Evolutionary conservation across 2,888 invertebrate genomes (phyloP).

Genomic region (Lithophane semibrunnea): DNA sequence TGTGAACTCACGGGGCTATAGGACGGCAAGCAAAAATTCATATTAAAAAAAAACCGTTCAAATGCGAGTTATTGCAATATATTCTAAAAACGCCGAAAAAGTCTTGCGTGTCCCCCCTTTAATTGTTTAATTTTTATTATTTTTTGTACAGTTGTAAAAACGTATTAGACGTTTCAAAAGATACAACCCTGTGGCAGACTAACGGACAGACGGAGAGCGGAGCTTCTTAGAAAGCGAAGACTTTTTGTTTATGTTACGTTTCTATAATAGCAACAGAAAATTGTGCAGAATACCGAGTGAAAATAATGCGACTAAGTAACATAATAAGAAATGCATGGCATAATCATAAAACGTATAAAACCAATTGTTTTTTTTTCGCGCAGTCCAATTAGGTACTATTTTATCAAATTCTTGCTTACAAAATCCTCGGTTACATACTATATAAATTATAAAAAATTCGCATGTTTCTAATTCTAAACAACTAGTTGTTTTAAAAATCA

Average conservation of each 20-base stretch:
- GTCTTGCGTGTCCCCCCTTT: background rate
- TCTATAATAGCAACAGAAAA: background rate
- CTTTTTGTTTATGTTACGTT: background rate
- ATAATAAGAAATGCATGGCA: background rate
- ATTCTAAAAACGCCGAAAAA: background rate
- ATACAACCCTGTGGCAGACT: too few relatives aligned
- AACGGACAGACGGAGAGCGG: background rate
- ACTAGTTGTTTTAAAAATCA: conserved; percentile 10
- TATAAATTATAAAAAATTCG: conserved; percentile 13
- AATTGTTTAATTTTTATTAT: too few relatives aligned
- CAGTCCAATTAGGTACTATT: background rate
- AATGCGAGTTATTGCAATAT: background rate
- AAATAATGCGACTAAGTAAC: background rate
- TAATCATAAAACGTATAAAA: background rate
- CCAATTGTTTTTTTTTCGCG: too few relatives aligned
- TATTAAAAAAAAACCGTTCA: background rate
- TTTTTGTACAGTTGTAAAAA: background rate
- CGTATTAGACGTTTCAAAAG: too few relatives aligned
- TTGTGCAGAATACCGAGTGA: background rate
- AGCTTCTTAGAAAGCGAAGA: background rate
- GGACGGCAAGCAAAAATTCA: background rate
- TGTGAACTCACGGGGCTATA: conserved; percentile 30
- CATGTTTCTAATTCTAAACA: conserved; percentile 27
- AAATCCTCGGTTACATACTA: background rate
- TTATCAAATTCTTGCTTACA: background rate